A percentile compares a stretch with the other conserved stretches of the same genome.
Conservation (phyloP, 1,140 invertebrate genomes). For the Neodiprion fabricii region DNA sequence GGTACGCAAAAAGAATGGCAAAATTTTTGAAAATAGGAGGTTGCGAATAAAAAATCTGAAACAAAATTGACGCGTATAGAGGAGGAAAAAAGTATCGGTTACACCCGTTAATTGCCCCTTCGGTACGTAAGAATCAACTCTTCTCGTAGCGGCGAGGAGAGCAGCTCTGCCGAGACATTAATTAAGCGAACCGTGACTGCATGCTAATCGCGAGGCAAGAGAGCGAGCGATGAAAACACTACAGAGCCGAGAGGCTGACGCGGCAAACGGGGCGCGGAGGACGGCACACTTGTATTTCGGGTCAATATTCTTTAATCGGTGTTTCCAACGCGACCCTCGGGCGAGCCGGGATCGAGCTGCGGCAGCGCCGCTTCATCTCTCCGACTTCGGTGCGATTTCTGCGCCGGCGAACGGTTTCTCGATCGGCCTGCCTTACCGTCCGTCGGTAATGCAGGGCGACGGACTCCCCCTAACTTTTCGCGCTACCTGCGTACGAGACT, state of each 20-base stretch:
- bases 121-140: background rate
- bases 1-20: background rate
- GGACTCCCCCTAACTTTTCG: too few relatives aligned
- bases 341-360: background rate
- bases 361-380: background rate
- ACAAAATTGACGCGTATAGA: background rate
- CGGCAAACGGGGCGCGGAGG: background rate
- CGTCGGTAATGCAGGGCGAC: too few relatives aligned
- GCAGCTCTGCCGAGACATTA: background rate
- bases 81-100: background rate
- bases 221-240: conserved; percentile 3
- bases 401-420: too few relatives aligned
- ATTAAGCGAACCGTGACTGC: conserved; percentile 6
- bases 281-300: conserved; percentile 1
- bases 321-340: background rate
- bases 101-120: conserved; percentile 1
- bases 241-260: background rate
- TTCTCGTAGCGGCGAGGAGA: background rate
- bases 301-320: conserved; percentile 1
- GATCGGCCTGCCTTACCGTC: too few relatives aligned
- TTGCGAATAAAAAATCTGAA: too few relatives aligned
- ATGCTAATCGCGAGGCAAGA: conserved; percentile 4
- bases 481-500: too few relatives aligned
- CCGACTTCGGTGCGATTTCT: too few relatives aligned
- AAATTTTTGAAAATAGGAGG: too few relatives aligned